Conservation (phyloP, 2,113 vertebrate genomes). For the Callipepla californica region DNA sequence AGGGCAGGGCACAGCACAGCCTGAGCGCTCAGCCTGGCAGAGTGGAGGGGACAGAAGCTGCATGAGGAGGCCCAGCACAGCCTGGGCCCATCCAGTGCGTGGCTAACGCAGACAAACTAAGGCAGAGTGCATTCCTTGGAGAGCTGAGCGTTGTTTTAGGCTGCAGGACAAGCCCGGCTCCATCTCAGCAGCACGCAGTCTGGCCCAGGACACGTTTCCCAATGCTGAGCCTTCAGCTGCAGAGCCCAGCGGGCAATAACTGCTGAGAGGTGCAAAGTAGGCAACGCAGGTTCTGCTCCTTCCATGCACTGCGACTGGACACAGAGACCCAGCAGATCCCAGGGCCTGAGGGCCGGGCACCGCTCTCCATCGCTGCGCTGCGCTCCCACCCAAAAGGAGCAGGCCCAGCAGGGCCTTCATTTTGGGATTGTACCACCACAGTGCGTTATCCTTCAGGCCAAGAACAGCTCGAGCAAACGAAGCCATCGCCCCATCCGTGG, state of each 20-base stretch:
- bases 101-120: not conserved
- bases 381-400: conserved; percentile 23
- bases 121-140: not conserved
- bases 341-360: not conserved
- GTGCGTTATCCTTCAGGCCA: conserved; percentile 36
- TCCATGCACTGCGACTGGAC: not conserved
- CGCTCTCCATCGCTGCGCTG: not conserved
- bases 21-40: too few species aligned
- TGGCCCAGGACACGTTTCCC: not conserved
- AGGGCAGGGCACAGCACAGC: too few species aligned
- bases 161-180: not conserved
- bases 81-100: too few species aligned
- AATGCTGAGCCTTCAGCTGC: not conserved
- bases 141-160: not conserved
- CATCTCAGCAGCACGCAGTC: not conserved
- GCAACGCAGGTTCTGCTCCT: too few species aligned
- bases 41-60: too few species aligned
- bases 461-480: conserved; percentile 18
- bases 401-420: not conserved
- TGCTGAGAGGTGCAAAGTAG: too few species aligned
- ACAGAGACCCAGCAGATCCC: not conserved
- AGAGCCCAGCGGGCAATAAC: not conserved
- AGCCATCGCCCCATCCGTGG: not conserved
- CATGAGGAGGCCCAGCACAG: too few species aligned
- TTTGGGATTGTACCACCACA: conserved; percentile 44